A percentile compares a stretch with the other conserved stretches of the same genome.
These are phyloP conservation scores for Gila robusta DNA, from an alignment of 2,797 vertebrate genomes.

Conservation along the genomic window DNA sequence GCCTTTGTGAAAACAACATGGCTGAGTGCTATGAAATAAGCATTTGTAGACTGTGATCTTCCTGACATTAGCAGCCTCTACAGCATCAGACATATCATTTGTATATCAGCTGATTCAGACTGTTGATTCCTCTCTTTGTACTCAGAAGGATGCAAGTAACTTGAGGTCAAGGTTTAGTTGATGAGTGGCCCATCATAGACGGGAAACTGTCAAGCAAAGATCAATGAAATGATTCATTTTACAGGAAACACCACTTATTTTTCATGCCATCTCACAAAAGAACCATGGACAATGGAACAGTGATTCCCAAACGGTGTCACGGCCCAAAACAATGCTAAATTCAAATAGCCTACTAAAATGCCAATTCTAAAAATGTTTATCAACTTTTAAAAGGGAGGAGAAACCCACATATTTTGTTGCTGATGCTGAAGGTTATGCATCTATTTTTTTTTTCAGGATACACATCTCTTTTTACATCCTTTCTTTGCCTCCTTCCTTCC, in stretches of 20 bases:
- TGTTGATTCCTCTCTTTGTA: constrained; percentile 38
- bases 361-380: neutral
- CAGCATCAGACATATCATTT: neutral
- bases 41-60: constrained; percentile 2
- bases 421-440: neutral
- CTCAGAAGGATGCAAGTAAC: constrained; percentile 24
- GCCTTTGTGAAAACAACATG: constrained; percentile 32
- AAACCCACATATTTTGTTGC: neutral
- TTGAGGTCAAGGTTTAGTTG: constrained; percentile 34
- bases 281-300: constrained; percentile 20
- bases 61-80: neutral
- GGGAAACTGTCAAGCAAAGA: constrained; percentile 17
- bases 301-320: neutral
- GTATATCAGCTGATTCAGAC: constrained; percentile 22
- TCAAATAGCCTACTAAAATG: neutral
- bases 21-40: neutral
- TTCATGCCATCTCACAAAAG: constrained; percentile 27
- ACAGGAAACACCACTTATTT: constrained; percentile 41
- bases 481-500: constrained; percentile 40
- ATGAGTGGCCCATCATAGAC: neutral
- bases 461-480: constrained; percentile 42
- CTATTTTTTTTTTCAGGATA: neutral
- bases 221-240: constrained; percentile 7
- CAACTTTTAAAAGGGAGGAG: neutral
- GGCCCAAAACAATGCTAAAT: neutral